Conservation (phyloP, 1,140 invertebrate species). For the Anastrepha ludens region DNA sequence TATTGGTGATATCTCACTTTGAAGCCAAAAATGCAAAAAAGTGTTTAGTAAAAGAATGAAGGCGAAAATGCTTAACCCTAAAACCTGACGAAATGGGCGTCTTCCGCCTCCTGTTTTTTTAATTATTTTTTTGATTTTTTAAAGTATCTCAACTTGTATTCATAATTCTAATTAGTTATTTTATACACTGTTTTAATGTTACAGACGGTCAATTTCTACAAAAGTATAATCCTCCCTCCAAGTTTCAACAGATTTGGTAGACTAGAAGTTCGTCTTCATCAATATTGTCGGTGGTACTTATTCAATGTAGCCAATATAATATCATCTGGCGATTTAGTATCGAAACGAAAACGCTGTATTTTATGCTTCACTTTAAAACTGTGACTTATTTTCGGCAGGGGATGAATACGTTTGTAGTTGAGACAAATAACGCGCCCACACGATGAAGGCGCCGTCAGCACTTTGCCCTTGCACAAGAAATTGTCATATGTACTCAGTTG, state of each 20-base stretch:
- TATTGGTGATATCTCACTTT: no score
- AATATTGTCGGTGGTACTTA: conserved; percentile 53
- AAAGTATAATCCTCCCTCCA: not conserved
- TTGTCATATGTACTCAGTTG: not conserved
- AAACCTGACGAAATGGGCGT: not conserved
- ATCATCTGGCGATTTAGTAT: conserved; percentile 69
- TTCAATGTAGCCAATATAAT: conserved; percentile 61
- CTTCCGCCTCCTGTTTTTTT: no score
- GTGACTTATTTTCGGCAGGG: conserved; percentile 10
- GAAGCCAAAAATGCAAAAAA: no score
- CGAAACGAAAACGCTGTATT: conserved; percentile 66
- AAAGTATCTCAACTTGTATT: not conserved
- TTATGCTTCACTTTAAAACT: conserved; percentile 52
- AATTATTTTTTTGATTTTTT: not conserved
- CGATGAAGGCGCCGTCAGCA: conserved; percentile 1
- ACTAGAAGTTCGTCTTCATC: not conserved
- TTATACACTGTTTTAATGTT: conserved; percentile 37
- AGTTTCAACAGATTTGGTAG: not conserved
- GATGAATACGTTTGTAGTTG: conserved; percentile 8
- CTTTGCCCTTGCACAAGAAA: not conserved
- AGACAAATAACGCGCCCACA: conserved; percentile 50
- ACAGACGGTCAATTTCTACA: not conserved
- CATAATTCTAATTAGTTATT: not conserved
- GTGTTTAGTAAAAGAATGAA: no score
- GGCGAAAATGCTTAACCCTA: no score